phyloP scores from a whole-genome alignment of 2,113 vertebrate species.

The Pleuronectes platessa region DNA sequence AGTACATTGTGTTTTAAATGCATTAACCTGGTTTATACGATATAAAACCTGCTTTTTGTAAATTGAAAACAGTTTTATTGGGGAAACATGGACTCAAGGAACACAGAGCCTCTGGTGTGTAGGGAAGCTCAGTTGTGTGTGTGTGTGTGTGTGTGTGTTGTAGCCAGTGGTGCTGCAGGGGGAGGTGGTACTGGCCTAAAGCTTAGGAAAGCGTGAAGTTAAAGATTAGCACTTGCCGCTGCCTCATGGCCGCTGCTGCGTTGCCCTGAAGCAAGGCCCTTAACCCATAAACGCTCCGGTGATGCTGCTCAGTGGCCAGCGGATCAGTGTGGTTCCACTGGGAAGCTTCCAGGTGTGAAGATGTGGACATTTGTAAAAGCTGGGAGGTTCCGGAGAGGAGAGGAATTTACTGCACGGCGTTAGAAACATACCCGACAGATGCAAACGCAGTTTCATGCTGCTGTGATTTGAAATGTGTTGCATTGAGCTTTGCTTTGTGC shows the following conservation, averaged over 20 bases:
- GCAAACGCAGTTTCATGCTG: not conserved
- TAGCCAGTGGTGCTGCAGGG: not conserved
- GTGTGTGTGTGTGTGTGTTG: not conserved
- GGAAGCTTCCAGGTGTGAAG: constrained; percentile 3
- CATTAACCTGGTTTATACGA: not conserved
- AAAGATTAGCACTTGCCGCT: constrained; percentile 27
- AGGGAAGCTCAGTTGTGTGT: not conserved
- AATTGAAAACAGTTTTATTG: too few relatives aligned
- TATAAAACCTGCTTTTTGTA: too few relatives aligned
- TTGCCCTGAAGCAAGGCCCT: constrained; percentile 8
- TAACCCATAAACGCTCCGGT: constrained; percentile 8
- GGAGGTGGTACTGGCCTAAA: not conserved
- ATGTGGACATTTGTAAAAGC: not conserved
- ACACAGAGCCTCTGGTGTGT: not conserved
- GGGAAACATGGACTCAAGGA: not conserved
- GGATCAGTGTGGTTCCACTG: not conserved
- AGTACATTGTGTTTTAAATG: too few relatives aligned
- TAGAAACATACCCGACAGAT: not conserved
- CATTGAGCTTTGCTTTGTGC: not conserved
- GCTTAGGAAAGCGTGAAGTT: constrained; percentile 10
- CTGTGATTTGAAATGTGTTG: not conserved
- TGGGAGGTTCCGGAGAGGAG: not conserved
- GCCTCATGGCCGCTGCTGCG: constrained; percentile 2
- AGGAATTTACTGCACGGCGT: not conserved
- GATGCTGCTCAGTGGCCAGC: constrained; percentile 3